A percentile compares a stretch with the other conserved stretches of the same genome.
phyloP scores from a whole-genome alignment of 2,888 invertebrate genomes.

The Taphrorychus bicolor region DNA sequence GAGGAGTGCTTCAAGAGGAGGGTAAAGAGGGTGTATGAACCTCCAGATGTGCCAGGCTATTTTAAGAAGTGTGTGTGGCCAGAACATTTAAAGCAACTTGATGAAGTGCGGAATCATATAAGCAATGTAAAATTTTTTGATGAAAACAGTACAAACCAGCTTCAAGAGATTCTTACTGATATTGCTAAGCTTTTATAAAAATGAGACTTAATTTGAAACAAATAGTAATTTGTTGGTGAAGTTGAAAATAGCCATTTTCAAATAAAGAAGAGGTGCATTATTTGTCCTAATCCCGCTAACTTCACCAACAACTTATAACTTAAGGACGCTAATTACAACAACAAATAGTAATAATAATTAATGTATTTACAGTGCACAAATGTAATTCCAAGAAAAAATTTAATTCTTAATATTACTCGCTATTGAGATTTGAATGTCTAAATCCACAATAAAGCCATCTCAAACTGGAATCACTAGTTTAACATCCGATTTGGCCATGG shows the following conservation, averaged over 20 bases:
- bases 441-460: background rate
- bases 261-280: too few relatives aligned
- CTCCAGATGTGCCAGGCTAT: constrained; percentile 87
- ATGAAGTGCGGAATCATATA: constrained; percentile 57
- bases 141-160: constrained; percentile 44
- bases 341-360: constrained; percentile 9
- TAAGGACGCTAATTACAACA: too few relatives aligned
- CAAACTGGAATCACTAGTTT: background rate
- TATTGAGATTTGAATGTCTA: background rate
- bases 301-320: too few relatives aligned
- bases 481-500: constrained; percentile 30
- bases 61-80: constrained; percentile 93
- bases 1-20: constrained; percentile 73
- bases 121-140: constrained; percentile 51
- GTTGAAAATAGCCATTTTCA: too few relatives aligned
- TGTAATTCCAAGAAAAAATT: background rate
- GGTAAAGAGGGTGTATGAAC: constrained; percentile 73
- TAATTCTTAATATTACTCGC: background rate
- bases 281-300: too few relatives aligned
- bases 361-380: background rate
- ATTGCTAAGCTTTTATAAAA: constrained; percentile 31
- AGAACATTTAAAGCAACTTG: constrained; percentile 70
- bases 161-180: constrained; percentile 48
- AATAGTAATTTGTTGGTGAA: too few relatives aligned
- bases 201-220: too few relatives aligned